These are phyloP conservation scores for Ladona fulva DNA, from an alignment of 1,140 invertebrate species.

Conservation along the genomic window DNA sequence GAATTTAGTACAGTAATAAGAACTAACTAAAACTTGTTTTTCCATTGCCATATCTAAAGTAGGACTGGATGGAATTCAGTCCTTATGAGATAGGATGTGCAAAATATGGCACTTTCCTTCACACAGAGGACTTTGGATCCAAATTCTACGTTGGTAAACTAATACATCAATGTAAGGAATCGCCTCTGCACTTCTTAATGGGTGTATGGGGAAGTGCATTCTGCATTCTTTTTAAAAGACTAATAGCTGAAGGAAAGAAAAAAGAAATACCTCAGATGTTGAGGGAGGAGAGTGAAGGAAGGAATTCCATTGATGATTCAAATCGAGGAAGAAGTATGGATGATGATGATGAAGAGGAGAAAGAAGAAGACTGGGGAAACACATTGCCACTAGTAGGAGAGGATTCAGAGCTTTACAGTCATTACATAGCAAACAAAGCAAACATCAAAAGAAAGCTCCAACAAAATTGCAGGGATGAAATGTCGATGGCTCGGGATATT, in stretches of 20 bases:
- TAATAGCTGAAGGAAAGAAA: conserved; percentile 20
- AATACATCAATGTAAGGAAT: conserved; percentile 36
- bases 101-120: conserved; percentile 44
- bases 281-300: background rate
- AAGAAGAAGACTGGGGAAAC: background rate
- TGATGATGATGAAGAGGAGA: background rate
- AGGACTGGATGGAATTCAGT: conserved; percentile 45
- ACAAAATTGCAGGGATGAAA: background rate
- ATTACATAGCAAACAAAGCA: background rate
- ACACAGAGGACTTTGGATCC: conserved; percentile 37
- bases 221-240: conserved; percentile 39
- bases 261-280: background rate
- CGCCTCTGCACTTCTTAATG: conserved; percentile 36
- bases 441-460: background rate
- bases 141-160: conserved; percentile 42
- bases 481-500: background rate
- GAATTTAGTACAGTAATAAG: no score
- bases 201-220: conserved; percentile 45
- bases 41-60: background rate
- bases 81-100: conserved; percentile 43
- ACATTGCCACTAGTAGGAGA: background rate
- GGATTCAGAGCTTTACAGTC: background rate
- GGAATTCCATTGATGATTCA: background rate
- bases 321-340: background rate
- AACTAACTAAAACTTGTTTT: background rate